Evolutionary conservation across 2,888 invertebrate genomes (phyloP).

Genomic region (Nephrotoma appendiculata): DNA sequence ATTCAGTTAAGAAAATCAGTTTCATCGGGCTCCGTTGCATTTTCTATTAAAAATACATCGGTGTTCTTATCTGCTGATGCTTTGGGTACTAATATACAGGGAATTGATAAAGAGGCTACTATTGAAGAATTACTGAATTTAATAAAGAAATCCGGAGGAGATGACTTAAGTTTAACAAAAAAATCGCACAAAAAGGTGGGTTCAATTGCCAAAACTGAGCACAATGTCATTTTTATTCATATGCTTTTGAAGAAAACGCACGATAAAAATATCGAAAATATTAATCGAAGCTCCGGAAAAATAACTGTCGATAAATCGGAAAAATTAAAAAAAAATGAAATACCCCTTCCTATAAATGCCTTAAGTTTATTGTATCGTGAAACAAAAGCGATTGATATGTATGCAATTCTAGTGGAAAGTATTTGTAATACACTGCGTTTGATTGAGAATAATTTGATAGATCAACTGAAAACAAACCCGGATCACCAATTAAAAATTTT

Average conservation of each 20-base stretch:
- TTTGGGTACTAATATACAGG: slow-evolving; percentile 39
- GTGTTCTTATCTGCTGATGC: slow-evolving; percentile 50
- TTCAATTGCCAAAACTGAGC: slow-evolving; percentile 17
- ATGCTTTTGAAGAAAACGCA: slow-evolving; percentile 26
- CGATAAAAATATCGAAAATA: slow-evolving; percentile 17
- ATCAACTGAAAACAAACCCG: slow-evolving; percentile 32
- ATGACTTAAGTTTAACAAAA: slow-evolving; percentile 13
- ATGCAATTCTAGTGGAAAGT: slow-evolving; percentile 60
- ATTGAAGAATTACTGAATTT: slow-evolving; percentile 38
- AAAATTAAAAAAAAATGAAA: slow-evolving; percentile 16
- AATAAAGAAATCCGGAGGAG: slow-evolving; percentile 23
- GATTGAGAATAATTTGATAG: slow-evolving; percentile 45
- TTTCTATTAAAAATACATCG: slow-evolving; percentile 48
- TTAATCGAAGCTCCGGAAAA: slow-evolving; percentile 13
- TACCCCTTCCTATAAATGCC: slow-evolving; percentile 53
- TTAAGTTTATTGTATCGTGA: slow-evolving; percentile 54
- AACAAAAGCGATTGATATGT: slow-evolving; percentile 47
- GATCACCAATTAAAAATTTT: slow-evolving; percentile 20
- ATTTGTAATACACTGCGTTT: slow-evolving; percentile 53
- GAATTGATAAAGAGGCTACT: slow-evolving; percentile 36
- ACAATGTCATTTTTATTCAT: slow-evolving; percentile 25
- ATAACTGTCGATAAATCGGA: slow-evolving; percentile 11
- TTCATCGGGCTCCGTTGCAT: slow-evolving; percentile 57
- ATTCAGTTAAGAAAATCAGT: slow-evolving; percentile 50
- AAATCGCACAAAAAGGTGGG: background rate